Percentiles rank a stretch among this genome's conserved stretches.
phyloP scores from a whole-genome alignment of 2,888 invertebrate species.

The Chouioia cunea region DNA sequence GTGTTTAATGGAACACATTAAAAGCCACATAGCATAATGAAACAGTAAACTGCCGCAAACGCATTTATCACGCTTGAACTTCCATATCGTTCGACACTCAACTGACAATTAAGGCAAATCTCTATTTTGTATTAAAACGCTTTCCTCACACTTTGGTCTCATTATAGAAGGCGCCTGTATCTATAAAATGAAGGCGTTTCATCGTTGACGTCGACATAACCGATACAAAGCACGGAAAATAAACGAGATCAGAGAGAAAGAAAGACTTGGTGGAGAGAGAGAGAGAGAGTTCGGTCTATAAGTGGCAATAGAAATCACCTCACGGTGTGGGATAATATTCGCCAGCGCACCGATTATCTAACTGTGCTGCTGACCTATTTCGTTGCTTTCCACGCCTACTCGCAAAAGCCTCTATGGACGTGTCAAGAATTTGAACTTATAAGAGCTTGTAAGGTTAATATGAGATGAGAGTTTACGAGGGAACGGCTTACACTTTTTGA shows the following conservation, averaged over 20 bases:
- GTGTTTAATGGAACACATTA: too few relatives aligned
- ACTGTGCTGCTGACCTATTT: constrained; percentile 47
- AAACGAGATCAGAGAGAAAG: neutral
- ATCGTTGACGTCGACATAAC: neutral
- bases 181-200: neutral
- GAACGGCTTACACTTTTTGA: too few relatives aligned
- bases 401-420: constrained; percentile 5
- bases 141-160: too few relatives aligned
- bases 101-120: too few relatives aligned
- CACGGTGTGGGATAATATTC: constrained; percentile 44
- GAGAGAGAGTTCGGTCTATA: constrained; percentile 14
- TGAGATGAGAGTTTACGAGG: too few relatives aligned
- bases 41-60: too few relatives aligned
- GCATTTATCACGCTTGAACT: too few relatives aligned
- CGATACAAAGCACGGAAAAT: neutral
- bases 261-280: neutral
- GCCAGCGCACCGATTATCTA: constrained; percentile 43
- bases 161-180: neutral
- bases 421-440: neutral
- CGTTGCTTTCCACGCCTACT: constrained; percentile 10
- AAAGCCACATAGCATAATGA: too few relatives aligned
- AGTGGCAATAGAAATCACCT: constrained; percentile 43
- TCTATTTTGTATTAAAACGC: too few relatives aligned
- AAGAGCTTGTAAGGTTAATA: too few relatives aligned
- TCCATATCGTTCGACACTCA: too few relatives aligned